Evolutionary conservation across 1,140 invertebrate genomes (phyloP).

Genomic region (Ceratina australensis): DNA sequence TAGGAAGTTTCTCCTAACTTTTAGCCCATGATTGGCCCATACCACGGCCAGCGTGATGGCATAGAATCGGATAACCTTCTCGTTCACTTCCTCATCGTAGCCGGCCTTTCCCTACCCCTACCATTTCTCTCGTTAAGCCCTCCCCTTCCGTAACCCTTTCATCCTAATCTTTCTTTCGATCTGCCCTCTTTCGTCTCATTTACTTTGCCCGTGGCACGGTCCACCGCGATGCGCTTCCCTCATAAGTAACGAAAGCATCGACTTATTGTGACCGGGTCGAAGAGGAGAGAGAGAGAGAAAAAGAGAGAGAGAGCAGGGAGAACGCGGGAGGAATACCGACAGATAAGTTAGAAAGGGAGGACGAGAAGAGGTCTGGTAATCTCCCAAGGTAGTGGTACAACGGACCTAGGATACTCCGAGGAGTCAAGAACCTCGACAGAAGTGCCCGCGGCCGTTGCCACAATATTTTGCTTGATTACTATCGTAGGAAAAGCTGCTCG

Average conservation of each 20-base stretch:
- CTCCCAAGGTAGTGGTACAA: conserved; percentile 58
- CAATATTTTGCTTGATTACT: conserved; percentile 78
- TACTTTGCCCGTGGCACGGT: conserved; percentile 14
- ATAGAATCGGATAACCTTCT: conserved; percentile 67
- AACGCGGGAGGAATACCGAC: conserved; percentile 29
- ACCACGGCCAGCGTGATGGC: conserved; percentile 38
- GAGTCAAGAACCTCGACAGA: conserved; percentile 71
- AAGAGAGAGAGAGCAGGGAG: conserved; percentile 37
- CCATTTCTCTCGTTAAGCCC: conserved; percentile 18
- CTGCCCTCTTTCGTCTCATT: conserved; percentile 32
- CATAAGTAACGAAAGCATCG: conserved; percentile 51
- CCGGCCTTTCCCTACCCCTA: conserved; percentile 5
- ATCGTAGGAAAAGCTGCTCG: conserved; percentile 70
- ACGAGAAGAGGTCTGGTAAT: conserved; percentile 42
- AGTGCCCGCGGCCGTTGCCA: conserved; percentile 72
- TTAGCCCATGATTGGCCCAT: conserved; percentile 58
- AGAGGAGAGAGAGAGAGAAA: conserved; percentile 36
- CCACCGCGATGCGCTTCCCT: neutral
- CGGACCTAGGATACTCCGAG: conserved; percentile 45
- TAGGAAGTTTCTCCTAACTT: conserved; percentile 73
- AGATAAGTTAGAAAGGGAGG: conserved; percentile 52
- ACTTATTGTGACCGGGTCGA: conserved; percentile 47
- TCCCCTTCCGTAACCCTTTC: neutral
- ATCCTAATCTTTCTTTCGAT: conserved; percentile 30
- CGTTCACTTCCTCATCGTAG: conserved; percentile 15